phyloP scores from a whole-genome alignment of 1,140 invertebrate genomes.

The Lerema accius region DNA sequence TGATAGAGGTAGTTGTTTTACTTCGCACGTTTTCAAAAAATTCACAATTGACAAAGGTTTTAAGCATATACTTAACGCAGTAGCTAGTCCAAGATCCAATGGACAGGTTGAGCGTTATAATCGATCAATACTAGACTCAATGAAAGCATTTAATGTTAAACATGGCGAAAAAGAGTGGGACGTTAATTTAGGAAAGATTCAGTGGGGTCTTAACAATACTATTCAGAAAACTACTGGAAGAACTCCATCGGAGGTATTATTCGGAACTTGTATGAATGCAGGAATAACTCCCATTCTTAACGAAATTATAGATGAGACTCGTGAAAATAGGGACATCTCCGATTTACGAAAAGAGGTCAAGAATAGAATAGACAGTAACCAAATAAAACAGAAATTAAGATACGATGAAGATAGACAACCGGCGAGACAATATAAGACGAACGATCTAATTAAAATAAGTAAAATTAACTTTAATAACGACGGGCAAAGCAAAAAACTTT shows the following conservation, averaged over 20 bases:
- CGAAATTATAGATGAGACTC: background rate
- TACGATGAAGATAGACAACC: background rate
- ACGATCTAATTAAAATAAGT: background rate
- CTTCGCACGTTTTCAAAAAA: conserved; percentile 19
- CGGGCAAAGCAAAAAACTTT: background rate
- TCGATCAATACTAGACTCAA: background rate
- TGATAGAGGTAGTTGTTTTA: conserved; percentile 36
- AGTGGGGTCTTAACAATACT: conserved; percentile 3
- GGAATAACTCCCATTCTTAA: background rate
- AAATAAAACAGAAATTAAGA: background rate
- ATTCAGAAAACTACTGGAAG: background rate
- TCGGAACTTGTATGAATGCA: background rate
- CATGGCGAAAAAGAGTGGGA: background rate
- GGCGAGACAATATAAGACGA: background rate
- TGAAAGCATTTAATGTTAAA: background rate
- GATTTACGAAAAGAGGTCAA: background rate
- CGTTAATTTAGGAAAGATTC: background rate
- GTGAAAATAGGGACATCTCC: background rate
- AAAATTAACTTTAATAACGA: background rate
- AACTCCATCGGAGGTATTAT: background rate
- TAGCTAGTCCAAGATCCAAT: background rate
- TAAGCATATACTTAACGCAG: background rate
- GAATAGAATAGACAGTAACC: background rate
- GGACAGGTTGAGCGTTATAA: background rate
- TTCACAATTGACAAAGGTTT: conserved; percentile 14